phyloP scores from a whole-genome alignment of 2,888 invertebrate genomes.

The Hypercompe scribonia region DNA sequence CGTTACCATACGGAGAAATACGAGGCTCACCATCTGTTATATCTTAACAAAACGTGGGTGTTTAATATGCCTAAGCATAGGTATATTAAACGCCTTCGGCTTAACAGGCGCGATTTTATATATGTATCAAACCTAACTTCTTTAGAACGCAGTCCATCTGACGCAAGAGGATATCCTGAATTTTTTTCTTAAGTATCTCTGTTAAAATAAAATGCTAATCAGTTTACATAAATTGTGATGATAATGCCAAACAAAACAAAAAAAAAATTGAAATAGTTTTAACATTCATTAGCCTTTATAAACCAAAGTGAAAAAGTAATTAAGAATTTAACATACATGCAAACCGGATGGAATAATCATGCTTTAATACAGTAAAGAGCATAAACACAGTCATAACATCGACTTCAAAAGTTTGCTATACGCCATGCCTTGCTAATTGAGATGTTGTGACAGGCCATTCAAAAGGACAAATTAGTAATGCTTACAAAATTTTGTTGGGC shows the following conservation, averaged over 20 bases:
- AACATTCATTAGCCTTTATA: constrained; percentile 19
- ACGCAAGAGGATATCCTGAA: no score
- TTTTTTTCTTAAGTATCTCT: background rate
- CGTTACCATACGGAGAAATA: no score
- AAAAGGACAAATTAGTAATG: constrained; percentile 55
- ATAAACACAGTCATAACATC: constrained; percentile 60
- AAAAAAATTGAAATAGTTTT: background rate
- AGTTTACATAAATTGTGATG: constrained; percentile 42
- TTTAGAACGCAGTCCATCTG: background rate
- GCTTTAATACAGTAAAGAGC: constrained; percentile 52
- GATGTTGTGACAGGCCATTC: constrained; percentile 55
- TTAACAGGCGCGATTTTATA: no score
- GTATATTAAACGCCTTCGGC: no score
- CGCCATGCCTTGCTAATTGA: constrained; percentile 64
- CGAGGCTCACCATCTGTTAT: no score
- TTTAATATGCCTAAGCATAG: no score
- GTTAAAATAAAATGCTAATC: constrained; percentile 47
- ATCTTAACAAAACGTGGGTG: no score
- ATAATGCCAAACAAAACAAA: constrained; percentile 30
- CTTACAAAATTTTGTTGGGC: constrained; percentile 60
- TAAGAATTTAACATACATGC: constrained; percentile 33
- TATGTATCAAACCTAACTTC: background rate
- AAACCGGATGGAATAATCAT: constrained; percentile 48
- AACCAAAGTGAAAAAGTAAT: constrained; percentile 21
- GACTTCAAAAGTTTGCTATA: constrained; percentile 58